Conservation (phyloP, 2,797 vertebrate species). For the Apogon hyalosoma region DNA sequence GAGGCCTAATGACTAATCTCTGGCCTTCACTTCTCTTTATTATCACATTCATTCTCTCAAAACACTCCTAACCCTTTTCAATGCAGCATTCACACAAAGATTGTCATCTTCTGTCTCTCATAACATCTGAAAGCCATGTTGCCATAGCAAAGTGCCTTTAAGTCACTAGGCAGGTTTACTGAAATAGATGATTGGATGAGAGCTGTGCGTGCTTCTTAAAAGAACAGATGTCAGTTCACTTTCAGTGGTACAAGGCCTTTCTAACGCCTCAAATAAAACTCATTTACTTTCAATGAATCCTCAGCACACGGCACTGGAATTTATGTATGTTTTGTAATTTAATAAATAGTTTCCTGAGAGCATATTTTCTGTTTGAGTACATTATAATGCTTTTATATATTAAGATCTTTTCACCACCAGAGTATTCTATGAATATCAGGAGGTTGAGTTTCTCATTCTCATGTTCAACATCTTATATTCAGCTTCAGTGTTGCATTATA, state of each 20-base stretch:
- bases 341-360: background rate
- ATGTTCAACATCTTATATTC: background rate
- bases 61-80: background rate
- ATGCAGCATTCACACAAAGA: slow-evolving; percentile 4
- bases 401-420: too few relatives aligned
- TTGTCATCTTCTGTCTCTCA: background rate
- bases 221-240: background rate
- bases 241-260: background rate
- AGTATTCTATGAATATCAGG: too few relatives aligned
- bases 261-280: too few relatives aligned
- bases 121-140: slow-evolving; percentile 3
- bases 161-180: background rate
- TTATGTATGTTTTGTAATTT: background rate
- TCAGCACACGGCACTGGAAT: background rate
- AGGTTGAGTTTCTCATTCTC: too few relatives aligned
- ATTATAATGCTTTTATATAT: too few relatives aligned
- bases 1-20: slow-evolving; percentile 4
- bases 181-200: background rate
- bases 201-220: background rate
- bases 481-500: too few relatives aligned
- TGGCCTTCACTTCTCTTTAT: background rate
- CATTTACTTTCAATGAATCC: background rate
- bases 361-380: too few relatives aligned
- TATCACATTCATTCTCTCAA: background rate
- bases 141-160: background rate